Conservation (phyloP, 2,113 vertebrate species). For the human (Homo sapiens) region GRCh38 chr19:19259501-19260000, state of each 20-base stretch:
- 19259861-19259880: background rate
- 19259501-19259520: background rate
- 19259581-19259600: background rate
- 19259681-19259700: background rate
- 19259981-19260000: background rate
- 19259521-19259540: background rate
- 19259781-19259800: background rate
- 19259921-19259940: background rate
- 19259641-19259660: background rate
- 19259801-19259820: background rate
- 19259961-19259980: background rate
- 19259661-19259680: background rate
- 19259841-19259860: background rate
- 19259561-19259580: background rate
- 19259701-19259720: background rate
- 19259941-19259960: background rate
- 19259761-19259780: background rate
- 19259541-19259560: background rate
- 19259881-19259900: constrained; percentile 14
- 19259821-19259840: background rate
- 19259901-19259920: background rate
- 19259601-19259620: background rate
- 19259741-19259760: background rate
- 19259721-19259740: background rate
- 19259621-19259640: background rate